A percentile compares a stretch with the other conserved stretches of the same genome.
These are phyloP conservation scores for Polydrusus cervinus DNA, from an alignment of 2,888 invertebrate genomes.

Conservation along the genomic window DNA sequence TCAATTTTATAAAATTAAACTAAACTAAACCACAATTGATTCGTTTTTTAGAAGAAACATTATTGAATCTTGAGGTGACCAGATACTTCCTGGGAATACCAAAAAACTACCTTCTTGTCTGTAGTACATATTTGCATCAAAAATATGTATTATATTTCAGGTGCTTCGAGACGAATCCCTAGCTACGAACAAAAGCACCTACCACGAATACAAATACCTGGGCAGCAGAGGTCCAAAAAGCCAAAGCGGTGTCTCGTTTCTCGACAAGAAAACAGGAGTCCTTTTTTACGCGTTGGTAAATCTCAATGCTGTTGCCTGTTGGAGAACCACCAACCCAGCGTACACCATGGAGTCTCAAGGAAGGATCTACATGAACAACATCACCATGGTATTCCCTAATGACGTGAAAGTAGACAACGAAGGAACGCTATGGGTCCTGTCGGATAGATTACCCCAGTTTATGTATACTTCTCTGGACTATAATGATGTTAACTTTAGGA, in stretches of 20 bases:
- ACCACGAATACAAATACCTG: slow-evolving; percentile 78
- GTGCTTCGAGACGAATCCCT: slow-evolving; percentile 77
- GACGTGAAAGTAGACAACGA: slow-evolving; percentile 85
- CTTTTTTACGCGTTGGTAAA: slow-evolving; percentile 85
- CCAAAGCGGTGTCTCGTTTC: slow-evolving; percentile 83
- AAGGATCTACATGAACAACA: slow-evolving; percentile 81
- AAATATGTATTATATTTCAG: slow-evolving; percentile 19
- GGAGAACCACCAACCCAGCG: slow-evolving; percentile 81
- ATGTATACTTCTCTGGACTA: slow-evolving; percentile 79
- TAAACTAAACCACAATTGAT: too few relatives aligned
- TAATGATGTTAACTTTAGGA: slow-evolving; percentile 81
- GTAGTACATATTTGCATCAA: too few relatives aligned
- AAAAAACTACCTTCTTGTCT: too few relatives aligned
- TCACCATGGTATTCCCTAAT: slow-evolving; percentile 82
- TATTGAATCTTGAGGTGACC: too few relatives aligned
- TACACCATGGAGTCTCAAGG: slow-evolving; percentile 83
- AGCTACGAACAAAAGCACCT: slow-evolving; percentile 70
- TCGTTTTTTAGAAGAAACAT: too few relatives aligned
- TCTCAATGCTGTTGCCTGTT: slow-evolving; percentile 85
- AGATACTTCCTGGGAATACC: too few relatives aligned
- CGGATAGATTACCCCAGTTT: slow-evolving; percentile 82
- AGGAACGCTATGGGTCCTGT: slow-evolving; percentile 82
- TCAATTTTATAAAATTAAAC: too few relatives aligned
- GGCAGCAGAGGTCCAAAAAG: slow-evolving; percentile 82
- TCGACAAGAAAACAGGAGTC: slow-evolving; percentile 82